Evolutionary conservation across 2,888 invertebrate genomes (phyloP).

Genomic region (Mesorhabditis sp.): DNA sequence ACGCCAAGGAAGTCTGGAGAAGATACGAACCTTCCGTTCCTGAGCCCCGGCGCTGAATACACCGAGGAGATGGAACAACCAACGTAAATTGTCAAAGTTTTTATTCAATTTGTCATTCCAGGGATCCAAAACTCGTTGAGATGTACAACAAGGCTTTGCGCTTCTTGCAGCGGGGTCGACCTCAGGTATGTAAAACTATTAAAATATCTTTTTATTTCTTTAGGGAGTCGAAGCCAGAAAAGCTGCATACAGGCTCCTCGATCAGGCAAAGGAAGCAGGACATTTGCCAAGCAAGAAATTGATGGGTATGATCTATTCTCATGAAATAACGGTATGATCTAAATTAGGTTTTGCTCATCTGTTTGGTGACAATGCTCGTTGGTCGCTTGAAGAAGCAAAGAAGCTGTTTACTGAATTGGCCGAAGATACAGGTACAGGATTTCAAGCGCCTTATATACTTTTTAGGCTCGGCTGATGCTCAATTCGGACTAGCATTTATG

Average conservation of each 20-base stretch:
- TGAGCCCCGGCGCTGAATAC: not conserved
- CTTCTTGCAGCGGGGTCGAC: slow-evolving; percentile 28
- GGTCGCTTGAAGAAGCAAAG: slow-evolving; percentile 75
- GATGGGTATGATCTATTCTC: slow-evolving; percentile 65
- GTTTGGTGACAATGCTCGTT: slow-evolving; percentile 75
- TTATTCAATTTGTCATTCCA: not conserved
- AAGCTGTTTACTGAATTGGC: slow-evolving; percentile 69
- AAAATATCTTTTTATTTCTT: not conserved
- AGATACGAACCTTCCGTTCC: not conserved
- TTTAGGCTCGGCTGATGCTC: slow-evolving; percentile 79
- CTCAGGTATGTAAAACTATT: slow-evolving; percentile 12
- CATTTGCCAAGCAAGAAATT: slow-evolving; percentile 78
- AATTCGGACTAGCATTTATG: slow-evolving; percentile 68
- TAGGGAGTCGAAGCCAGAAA: slow-evolving; percentile 24
- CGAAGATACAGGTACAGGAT: not conserved
- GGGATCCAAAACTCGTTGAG: not conserved
- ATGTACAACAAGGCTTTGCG: slow-evolving; percentile 20
- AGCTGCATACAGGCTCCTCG: slow-evolving; percentile 73
- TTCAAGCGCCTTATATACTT: slow-evolving; percentile 65
- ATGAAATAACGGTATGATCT: slow-evolving; percentile 2
- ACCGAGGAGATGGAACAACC: slow-evolving; percentile 1
- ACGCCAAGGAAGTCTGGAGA: not conserved
- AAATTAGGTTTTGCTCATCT: slow-evolving; percentile 72
- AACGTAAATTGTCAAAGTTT: not conserved
- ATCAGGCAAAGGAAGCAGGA: slow-evolving; percentile 76